A percentile compares a stretch with the other conserved stretches of the same genome.
These are phyloP conservation scores for Syngnathoides biaculeatus DNA, from an alignment of 2,113 vertebrate species.

Conservation along the genomic window DNA sequence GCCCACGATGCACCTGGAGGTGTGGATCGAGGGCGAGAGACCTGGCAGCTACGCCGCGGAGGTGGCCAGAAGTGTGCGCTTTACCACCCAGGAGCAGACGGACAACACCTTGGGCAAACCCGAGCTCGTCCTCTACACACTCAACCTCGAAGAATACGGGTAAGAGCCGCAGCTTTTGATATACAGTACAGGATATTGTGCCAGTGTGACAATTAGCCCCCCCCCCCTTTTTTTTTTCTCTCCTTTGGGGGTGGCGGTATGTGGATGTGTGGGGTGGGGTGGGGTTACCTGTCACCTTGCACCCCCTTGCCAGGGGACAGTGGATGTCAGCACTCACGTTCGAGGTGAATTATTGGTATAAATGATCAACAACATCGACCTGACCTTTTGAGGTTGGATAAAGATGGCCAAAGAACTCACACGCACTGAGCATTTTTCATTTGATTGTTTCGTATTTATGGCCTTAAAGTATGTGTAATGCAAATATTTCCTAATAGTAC, in stretches of 20 bases:
- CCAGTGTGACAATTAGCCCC: slow-evolving; percentile 44
- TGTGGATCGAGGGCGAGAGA: slow-evolving; percentile 88
- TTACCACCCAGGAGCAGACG: slow-evolving; percentile 79
- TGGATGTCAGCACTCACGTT: not conserved
- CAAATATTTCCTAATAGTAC: too few species aligned
- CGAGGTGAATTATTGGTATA: not conserved
- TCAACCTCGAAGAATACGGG: slow-evolving; percentile 85
- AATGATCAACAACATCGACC: not conserved
- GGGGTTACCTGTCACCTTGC: not conserved
- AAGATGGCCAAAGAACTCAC: too few species aligned
- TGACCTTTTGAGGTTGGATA: too few species aligned
- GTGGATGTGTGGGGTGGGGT: too few species aligned
- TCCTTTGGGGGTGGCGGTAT: too few species aligned
- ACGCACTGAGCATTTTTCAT: too few species aligned
- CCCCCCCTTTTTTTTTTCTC: not conserved
- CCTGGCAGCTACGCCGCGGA: slow-evolving; percentile 80
- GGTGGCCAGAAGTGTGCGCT: slow-evolving; percentile 82
- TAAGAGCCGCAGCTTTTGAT: slow-evolving; percentile 65
- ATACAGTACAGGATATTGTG: slow-evolving; percentile 48
- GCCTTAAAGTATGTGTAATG: too few species aligned
- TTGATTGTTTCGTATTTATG: too few species aligned
- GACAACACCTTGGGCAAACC: slow-evolving; percentile 80
- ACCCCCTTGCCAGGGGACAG: not conserved
- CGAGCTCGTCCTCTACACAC: slow-evolving; percentile 86
- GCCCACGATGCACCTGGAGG: slow-evolving; percentile 85